Evolutionary conservation across 1,140 invertebrate species (phyloP).

Genomic region (Lithobius niger): DNA sequence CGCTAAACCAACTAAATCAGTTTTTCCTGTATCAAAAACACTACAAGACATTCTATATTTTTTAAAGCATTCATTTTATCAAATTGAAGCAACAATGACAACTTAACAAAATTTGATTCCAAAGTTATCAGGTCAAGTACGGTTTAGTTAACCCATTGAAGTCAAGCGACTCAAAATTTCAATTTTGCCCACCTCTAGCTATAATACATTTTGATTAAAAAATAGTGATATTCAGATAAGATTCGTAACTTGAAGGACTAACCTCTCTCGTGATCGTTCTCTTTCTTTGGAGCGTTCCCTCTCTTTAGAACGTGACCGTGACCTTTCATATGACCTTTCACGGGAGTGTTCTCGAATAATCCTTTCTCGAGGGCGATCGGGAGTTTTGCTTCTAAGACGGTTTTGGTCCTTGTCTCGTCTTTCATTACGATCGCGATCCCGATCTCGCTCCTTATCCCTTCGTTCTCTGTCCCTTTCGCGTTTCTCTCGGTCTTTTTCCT

Average conservation of each 20-base stretch:
- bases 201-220: too few relatives aligned
- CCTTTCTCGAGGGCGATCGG: conserved; percentile 4
- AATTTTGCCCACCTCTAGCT: conserved; percentile 47
- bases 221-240: too few relatives aligned
- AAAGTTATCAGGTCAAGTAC: too few relatives aligned
- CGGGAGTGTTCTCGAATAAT: conserved; percentile 14
- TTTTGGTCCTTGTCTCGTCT: conserved; percentile 19
- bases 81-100: too few relatives aligned
- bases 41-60: too few relatives aligned
- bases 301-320: conserved; percentile 18
- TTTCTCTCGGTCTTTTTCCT: conserved; percentile 20
- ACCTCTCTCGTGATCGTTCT: conserved; percentile 17
- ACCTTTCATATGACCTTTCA: conserved; percentile 12
- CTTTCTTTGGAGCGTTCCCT: conserved; percentile 36
- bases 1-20: too few relatives aligned
- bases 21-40: too few relatives aligned
- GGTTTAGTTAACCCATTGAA: too few relatives aligned
- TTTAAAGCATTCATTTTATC: too few relatives aligned
- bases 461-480: conserved; percentile 9
- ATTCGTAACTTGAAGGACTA: too few relatives aligned
- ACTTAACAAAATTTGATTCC: too few relatives aligned
- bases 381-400: conserved; percentile 14
- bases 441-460: conserved; percentile 22
- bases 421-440: conserved; percentile 27
- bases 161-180: conserved; percentile 8